A percentile compares a stretch with the other conserved stretches of the same genome.
These are phyloP conservation scores for Euwallacea similis DNA, from an alignment of 1,140 invertebrate genomes.

Conservation along the genomic window DNA sequence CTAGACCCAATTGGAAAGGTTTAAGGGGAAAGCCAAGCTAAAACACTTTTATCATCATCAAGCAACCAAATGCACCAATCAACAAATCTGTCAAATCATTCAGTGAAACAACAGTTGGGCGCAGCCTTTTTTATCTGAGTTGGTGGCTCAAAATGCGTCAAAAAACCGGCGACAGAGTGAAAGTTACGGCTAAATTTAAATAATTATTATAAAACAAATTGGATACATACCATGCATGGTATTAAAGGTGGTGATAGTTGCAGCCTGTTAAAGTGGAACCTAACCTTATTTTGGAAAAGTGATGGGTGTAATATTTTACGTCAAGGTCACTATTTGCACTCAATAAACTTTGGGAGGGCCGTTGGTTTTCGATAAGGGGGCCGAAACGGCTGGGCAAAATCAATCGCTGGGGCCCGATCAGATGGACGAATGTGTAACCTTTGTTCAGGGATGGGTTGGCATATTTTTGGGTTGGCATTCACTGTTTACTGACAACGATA, in stretches of 20 bases:
- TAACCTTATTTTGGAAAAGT: conserved; percentile 52
- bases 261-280: conserved; percentile 46
- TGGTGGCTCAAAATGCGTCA: conserved; percentile 12
- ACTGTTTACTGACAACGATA: conserved; percentile 12
- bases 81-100: conserved; percentile 39
- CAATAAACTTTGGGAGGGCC: not conserved
- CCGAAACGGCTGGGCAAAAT: not conserved
- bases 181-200: conserved; percentile 33
- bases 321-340: conserved; percentile 50
- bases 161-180: conserved; percentile 26
- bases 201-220: conserved; percentile 40
- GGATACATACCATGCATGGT: conserved; percentile 49
- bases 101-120: conserved; percentile 12
- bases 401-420: too few species aligned
- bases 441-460: conserved; percentile 20
- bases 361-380: not conserved
- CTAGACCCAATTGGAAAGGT: too few species aligned
- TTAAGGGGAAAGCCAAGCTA: too few species aligned
- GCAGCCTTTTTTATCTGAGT: conserved; percentile 7
- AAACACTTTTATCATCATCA: not conserved
- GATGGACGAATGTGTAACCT: not conserved
- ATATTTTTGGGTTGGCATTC: conserved; percentile 31
- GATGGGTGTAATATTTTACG: conserved; percentile 51
- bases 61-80: conserved; percentile 8
- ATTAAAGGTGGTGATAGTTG: conserved; percentile 50